Evolutionary conservation across 2,797 vertebrate species (phyloP), one percentile per base, ranked within the genome.

Genomic region (Enteromius fasciolatus): DNA sequence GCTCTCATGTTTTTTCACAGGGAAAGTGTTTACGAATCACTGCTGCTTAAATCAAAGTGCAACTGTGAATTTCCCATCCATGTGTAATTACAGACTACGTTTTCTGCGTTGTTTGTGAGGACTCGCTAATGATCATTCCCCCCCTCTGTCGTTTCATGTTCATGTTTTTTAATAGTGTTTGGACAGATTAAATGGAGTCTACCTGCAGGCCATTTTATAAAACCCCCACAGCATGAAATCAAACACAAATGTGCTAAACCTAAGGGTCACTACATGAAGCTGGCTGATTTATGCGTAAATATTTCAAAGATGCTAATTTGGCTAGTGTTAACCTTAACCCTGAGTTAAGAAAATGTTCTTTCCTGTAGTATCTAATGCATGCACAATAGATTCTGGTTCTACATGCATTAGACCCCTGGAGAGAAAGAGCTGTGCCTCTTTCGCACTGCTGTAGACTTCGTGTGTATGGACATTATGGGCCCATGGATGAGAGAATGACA

Each of bases 61-160:
- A 57, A 80, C 81, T 83, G 68, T 52, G 70, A 83, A 83, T 72
- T 67, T 46, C 54, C 48, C 61, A 59, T 63, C 50, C 39, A 69
- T 80, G 11, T 59, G 70, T 70, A 83, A 83, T 86, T 76, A 83
- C 67, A 50, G 33, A 36, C 10, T 5, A 4, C 28, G 3, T 77
- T 70, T 79, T 68, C 36, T 2, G 54, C 61, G 66, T 85, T 59
- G 68, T 82, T 85, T 82, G 44, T 79, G 18, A 75, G 76, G 76
- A 69, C 20, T 54, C 12, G 9, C 63, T 76, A 83, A 83, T 70
- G 81, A 83, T 76, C 64, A 59, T 76, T 76, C 64, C 64, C 73
- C 68, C 63, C 73, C 64, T 59, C 25, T 36, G 48, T 18, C 15
- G 6, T 77, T 77, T 23, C 73, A 76, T 80, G 48, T 57, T 59